Base-by-base conservation (phyloP, 2,888 invertebrate genomes). In the Rhingia campestris region DNA sequence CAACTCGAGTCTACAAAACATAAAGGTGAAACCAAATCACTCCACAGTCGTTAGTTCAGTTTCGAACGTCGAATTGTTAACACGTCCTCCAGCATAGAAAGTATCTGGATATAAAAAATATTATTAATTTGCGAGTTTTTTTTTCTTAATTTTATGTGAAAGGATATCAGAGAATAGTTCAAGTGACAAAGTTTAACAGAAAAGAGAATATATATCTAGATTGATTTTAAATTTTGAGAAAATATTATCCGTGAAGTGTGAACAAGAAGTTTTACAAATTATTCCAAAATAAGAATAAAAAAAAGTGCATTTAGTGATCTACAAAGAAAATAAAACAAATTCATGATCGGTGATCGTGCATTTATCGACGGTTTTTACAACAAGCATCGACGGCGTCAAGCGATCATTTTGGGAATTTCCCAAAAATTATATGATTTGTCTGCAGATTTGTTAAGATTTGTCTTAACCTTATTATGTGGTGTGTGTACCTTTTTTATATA, bases 401-500 rank as follows among this genome's bases (percentile, higher is more conserved):
- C 59, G 70, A 74, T 74, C 58, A 33, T 30, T 53, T 43, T 45
- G 67, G 67, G 74, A 64, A 56, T 33, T 73, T 73, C 51, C 12
- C 58, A 43, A 35, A 53, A 32, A 51, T 67, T 77, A 58, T 64
- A 74, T 82, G 77, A 67, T 58, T 74, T 41, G 70, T 47, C 54
- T 43, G 80, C 80, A 59, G 84, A 84, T 70, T 84, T 84, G 80
- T 74, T 74, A 66, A 75, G 79, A 84, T 59, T 75, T 66, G 39
- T 80, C 84, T 84, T 84, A 74, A 80, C 79, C 80, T 70, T 84
- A 84, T 61, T 84, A 84, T 84, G 84, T 61, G 84, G 84, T 84
- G 84, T 84, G 84, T 84, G 84, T 84, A 84, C 58, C 58, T 72
- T 77, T 77, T 64, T 59, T 45, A 10, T 43, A 22, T 22, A 22